phyloP scores from a whole-genome alignment of 2,888 invertebrate species.

The Eupithecia insigniata region DNA sequence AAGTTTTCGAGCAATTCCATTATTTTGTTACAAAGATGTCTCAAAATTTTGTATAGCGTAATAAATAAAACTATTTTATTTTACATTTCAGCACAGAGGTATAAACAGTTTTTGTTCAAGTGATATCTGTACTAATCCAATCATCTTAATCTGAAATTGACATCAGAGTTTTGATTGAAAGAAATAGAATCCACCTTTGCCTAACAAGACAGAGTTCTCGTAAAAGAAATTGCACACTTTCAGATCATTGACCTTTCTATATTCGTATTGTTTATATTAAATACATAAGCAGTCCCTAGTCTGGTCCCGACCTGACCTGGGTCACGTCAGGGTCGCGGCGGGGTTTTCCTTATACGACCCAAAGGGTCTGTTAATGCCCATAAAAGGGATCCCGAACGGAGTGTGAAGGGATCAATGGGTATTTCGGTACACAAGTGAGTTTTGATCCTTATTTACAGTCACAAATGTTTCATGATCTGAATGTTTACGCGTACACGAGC shows the following conservation, averaged over 20 bases:
- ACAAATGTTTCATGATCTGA: not conserved
- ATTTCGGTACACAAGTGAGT: slow-evolving; percentile 2
- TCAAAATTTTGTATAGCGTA: not conserved
- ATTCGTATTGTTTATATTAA: slow-evolving; percentile 33
- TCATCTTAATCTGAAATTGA: not conserved
- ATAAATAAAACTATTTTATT: not conserved
- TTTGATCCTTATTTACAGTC: not conserved
- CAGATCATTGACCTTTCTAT: slow-evolving; percentile 29
- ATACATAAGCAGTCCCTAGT: slow-evolving; percentile 22
- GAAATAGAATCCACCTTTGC: not conserved
- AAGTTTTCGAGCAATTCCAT: slow-evolving; percentile 29
- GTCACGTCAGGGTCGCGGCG: slow-evolving; percentile 42
- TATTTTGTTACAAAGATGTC: slow-evolving; percentile 27
- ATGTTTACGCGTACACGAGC: not conserved
- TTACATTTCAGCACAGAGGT: not conserved
- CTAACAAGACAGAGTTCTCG: not conserved
- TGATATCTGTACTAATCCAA: not conserved
- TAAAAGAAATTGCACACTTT: not conserved
- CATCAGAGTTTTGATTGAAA: not conserved
- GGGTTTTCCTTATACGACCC: slow-evolving; percentile 63
- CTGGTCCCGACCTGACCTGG: slow-evolving; percentile 35
- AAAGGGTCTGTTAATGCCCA: slow-evolving; percentile 48
- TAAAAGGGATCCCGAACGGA: slow-evolving; percentile 22
- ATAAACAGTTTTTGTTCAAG: not conserved
- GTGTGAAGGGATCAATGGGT: not conserved